phyloP scores from a whole-genome alignment of 2,888 invertebrate species.

The Chalcosyrphus nemorum region DNA sequence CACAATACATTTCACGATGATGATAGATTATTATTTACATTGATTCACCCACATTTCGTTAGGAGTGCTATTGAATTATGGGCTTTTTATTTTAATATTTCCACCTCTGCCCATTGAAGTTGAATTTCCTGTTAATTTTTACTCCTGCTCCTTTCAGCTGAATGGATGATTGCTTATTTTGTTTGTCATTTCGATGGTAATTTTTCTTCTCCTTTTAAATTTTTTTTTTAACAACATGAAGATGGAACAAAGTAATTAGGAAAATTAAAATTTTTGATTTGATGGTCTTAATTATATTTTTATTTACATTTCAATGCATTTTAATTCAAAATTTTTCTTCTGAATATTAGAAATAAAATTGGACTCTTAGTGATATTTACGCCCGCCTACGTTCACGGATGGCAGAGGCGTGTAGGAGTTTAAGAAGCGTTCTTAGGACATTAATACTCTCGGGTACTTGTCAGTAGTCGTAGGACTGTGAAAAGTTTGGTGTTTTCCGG shows the following conservation, averaged over 20 bases:
- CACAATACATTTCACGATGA: neutral
- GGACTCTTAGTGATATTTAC: too few relatives aligned
- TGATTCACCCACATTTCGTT: neutral
- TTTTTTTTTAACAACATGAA: too few relatives aligned
- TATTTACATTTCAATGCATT: too few relatives aligned
- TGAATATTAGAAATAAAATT: too few relatives aligned
- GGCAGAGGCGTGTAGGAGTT: too few relatives aligned
- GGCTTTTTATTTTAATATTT: neutral
- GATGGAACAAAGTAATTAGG: neutral
- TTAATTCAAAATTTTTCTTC: too few relatives aligned
- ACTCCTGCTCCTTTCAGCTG: neutral
- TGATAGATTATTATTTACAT: neutral
- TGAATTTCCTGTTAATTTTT: neutral
- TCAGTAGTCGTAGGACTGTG: too few relatives aligned
- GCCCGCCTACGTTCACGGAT: too few relatives aligned
- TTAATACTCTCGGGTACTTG: too few relatives aligned
- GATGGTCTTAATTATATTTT: too few relatives aligned
- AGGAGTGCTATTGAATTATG: neutral
- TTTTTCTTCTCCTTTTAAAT: neutral
- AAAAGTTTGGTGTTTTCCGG: too few relatives aligned
- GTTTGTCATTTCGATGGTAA: neutral
- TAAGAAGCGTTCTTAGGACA: too few relatives aligned
- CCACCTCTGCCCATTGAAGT: neutral
- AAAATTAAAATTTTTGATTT: neutral
- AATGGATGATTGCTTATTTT: neutral